These are phyloP conservation scores for Sogatella furcifera DNA, from an alignment of 1,140 invertebrate genomes.

Conservation along the genomic window DNA sequence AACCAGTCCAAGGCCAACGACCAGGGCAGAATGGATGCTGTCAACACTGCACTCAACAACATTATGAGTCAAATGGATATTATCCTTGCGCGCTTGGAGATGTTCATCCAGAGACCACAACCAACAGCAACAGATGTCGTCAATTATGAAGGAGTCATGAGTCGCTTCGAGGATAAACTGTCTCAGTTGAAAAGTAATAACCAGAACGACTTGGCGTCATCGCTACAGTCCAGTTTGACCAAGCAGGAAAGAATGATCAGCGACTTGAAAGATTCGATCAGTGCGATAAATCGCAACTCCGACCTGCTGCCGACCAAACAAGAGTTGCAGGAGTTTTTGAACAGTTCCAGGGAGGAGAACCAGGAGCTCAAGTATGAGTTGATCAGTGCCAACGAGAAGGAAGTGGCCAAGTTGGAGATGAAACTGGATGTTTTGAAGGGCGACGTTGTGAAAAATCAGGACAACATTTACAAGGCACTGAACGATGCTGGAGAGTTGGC, in stretches of 20 bases:
- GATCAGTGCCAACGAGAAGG: constrained; percentile 11
- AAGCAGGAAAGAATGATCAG: constrained; percentile 21
- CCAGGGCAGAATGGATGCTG: constrained; percentile 1
- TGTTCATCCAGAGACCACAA: constrained; percentile 1
- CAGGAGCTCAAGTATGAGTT: constrained; percentile 17
- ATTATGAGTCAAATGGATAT: constrained; percentile 14
- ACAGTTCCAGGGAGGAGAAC: constrained; percentile 2
- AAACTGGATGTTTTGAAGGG: constrained; percentile 32
- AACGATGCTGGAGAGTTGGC: constrained; percentile 11
- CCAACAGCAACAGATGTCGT: neutral
- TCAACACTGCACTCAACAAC: constrained; percentile 10
- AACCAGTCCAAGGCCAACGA: constrained; percentile 5
- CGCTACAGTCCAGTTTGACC: constrained; percentile 3
- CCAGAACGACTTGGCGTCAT: constrained; percentile 3
- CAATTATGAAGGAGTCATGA: neutral
- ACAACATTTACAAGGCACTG: constrained; percentile 10
- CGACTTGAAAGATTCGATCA: constrained; percentile 30
- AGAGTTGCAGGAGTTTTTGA: constrained; percentile 7
- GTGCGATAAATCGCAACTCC: constrained; percentile 18
- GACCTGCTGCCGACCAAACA: neutral
- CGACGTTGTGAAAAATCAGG: constrained; percentile 9
- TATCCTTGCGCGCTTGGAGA: constrained; percentile 14
- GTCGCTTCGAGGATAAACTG: neutral
- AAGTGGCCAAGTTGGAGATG: constrained; percentile 13
- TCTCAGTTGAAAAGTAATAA: neutral